Base-by-base conservation (phyloP, 2,113 vertebrate species). In the Antennarius striatus region DNA sequence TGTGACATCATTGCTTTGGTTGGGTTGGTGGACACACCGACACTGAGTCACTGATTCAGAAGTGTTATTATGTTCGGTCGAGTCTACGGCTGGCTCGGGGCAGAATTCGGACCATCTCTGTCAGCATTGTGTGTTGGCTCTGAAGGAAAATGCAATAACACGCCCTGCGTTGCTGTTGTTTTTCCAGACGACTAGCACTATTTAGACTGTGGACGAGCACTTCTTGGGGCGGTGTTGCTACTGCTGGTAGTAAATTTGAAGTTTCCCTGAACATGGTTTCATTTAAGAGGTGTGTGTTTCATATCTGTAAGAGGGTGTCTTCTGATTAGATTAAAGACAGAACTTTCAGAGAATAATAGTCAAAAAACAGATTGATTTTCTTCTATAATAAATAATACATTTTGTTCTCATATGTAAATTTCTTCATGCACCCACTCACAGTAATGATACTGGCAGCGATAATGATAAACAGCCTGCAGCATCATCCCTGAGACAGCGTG, bases 1-100 rank as follows among this genome's bases (percentile, higher is more conserved):
- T 22, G 69, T 60, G 71, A 39, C 11, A 60, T 82, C 77, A 87
- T 88, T 81, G 84, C 74, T 66, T 69, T 17, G 69, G 74, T 85
- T 51, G 46, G 42, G 32, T 58, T 51, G 66, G 70, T 71, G 61
- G 75, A 69, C 59, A 73, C 73, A 70, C 63, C 62, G 69, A n/a
- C 58, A 14, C 71, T 75, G 79, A 81, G 53, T 84, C 73, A 76
- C 50, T 62, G 65, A 83, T 78, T 83, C 80, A 66, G 63, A 69
- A 75, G 66, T 67, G 50, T 79, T 82, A 85, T 90, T 82, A 73
- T 85, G 77, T 82, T 84, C 39, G 71, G 60, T 61, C 6, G 32
- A 74, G 56, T 80, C 43, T 63, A 64, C 80, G 13, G 55, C 30
- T 65, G 14, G 77, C 80, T 71, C 55, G 46, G 28, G 73, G 81